Evolutionary conservation across 2,113 vertebrate genomes (phyloP), one percentile per base, ranked within the genome.

Genomic region (Eonycteris spelaea): DNA sequence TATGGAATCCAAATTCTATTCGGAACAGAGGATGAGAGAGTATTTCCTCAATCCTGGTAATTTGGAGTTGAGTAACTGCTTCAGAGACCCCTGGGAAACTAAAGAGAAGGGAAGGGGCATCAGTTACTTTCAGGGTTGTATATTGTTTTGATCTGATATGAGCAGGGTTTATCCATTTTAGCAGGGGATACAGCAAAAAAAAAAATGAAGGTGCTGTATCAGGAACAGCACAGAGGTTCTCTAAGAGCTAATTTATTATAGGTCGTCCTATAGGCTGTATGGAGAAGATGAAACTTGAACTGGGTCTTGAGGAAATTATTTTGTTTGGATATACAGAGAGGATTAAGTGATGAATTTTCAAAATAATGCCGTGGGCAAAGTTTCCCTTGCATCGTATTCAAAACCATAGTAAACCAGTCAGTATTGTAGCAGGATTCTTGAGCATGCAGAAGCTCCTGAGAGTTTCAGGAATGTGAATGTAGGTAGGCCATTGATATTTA

Each of bases 391-490:
- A 48, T 38, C 40, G 82, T 86, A 43, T 74, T 86, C 94, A 83
- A 74, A 97, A 86, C 55, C 48, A 33, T n/a, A 55, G 22, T 86
- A 95, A 86, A 84, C 87, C 88, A 65, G 40, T 48, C n/a, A 74
- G 3, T 5, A 7, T n/a, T 33, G 9, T 16, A 83, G 33, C 18
- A 61, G 68, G 16, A 12, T 74, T 59, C 70, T 40, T 67, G 9
- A 59, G 15, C 57, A 30, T 43, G 2, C 0, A 4, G 33, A 38
- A 35, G 18, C 73, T 91, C 19, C 74, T 68, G 68, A 82, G 26
- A 33, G 40, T 21, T 74, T 86, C 38, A 86, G 63, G 35, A 67
- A 33, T 87, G 10, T 35, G 45, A 18, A 19, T 18, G 2, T 61
- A 40, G 78, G 22, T 61, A 40, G 73, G 22, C 5, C 28, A 0